phyloP scores from a whole-genome alignment of 1,140 invertebrate genomes.

The Neodiprion virginianus region DNA sequence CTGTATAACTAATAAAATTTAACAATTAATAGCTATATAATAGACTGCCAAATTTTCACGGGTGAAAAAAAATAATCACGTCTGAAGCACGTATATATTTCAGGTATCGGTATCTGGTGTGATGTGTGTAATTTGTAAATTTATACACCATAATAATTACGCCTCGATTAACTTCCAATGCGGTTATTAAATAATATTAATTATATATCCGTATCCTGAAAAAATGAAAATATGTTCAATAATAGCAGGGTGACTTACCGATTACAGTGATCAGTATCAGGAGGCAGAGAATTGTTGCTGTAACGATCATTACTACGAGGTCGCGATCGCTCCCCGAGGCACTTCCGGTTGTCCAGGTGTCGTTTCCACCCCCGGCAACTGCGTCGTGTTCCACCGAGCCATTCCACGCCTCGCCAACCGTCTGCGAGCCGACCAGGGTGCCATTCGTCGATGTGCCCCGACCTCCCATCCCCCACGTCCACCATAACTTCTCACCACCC shows the following conservation, averaged over 20 bases:
- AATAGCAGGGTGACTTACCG: conserved; percentile 41
- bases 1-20: too few relatives aligned
- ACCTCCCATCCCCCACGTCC: conserved; percentile 44
- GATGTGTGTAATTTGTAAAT: too few relatives aligned
- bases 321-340: conserved; percentile 33
- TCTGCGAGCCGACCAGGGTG: conserved; percentile 31
- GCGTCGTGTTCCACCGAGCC: conserved; percentile 32
- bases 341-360: conserved; percentile 33
- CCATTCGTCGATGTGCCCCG: conserved; percentile 35
- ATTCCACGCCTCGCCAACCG: conserved; percentile 35
- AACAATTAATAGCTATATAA: too few relatives aligned
- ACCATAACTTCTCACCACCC: conserved; percentile 46
- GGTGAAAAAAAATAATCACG: too few relatives aligned
- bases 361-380: conserved; percentile 35
- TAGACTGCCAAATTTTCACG: too few relatives aligned
- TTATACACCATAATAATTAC: too few relatives aligned
- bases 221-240: too few relatives aligned
- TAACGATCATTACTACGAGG: conserved; percentile 40
- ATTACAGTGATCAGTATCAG: conserved; percentile 56
- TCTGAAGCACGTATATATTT: too few relatives aligned
- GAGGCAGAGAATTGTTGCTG: conserved; percentile 48
- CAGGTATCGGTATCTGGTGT: too few relatives aligned
- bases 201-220: too few relatives aligned
- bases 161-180: too few relatives aligned
- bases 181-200: too few relatives aligned